These are phyloP conservation scores for Cephalopachus bancanus DNA, from an alignment of 2,797 vertebrate species.

Conservation along the genomic window DNA sequence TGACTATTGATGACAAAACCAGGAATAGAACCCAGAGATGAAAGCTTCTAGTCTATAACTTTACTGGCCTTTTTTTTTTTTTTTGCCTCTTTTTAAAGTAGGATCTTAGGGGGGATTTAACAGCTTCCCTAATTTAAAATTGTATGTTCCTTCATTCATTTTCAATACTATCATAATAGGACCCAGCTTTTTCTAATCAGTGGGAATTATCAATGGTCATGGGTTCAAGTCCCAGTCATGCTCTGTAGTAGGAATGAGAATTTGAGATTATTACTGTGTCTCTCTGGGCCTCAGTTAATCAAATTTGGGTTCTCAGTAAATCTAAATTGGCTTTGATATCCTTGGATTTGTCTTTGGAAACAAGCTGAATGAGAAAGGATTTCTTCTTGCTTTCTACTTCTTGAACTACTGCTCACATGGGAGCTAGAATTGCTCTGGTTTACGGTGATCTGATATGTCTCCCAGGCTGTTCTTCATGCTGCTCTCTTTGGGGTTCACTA, in stretches of 20 bases:
- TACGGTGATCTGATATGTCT: neutral
- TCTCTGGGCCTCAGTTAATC: conserved; percentile 26
- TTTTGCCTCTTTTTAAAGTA: neutral
- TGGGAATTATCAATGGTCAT: neutral
- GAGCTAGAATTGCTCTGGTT: conserved; percentile 7
- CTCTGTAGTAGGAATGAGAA: conserved; percentile 6
- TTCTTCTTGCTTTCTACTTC: conserved; percentile 55
- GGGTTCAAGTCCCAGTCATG: neutral
- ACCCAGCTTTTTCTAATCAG: neutral
- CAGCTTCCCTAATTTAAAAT: neutral
- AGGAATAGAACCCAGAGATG: neutral
- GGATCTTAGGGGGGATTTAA: neutral
- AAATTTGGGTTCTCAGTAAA: neutral
- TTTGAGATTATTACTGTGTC: neutral
- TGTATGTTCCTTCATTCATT: neutral
- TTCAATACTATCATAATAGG: neutral
- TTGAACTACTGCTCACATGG: neutral
- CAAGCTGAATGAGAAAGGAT: conserved; percentile 11
- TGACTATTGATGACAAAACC: neutral
- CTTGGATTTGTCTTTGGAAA: conserved; percentile 42
- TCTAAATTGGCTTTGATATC: neutral
- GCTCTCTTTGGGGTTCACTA: conserved; percentile 50
- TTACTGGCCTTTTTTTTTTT: neutral
- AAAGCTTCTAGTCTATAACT: neutral
- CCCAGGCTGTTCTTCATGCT: neutral